Evolutionary conservation across 2,797 vertebrate species (phyloP).

Genomic region (Rhincodon typus): DNA sequence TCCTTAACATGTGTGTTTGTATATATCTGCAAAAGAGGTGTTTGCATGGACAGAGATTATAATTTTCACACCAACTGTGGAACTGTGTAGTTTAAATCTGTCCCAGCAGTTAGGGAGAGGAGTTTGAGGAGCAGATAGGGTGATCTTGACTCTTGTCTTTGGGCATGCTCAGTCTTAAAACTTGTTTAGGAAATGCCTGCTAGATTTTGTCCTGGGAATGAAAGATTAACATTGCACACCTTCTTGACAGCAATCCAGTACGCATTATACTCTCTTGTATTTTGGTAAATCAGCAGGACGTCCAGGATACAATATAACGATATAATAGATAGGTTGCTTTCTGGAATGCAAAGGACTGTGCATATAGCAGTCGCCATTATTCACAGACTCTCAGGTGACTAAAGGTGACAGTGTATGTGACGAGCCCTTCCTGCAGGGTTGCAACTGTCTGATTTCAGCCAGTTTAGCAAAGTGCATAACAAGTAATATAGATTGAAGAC

Average conservation of each 20-base stretch:
- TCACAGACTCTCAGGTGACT: not conserved
- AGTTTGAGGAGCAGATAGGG: not conserved
- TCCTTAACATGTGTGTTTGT: conserved; percentile 16
- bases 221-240: not conserved
- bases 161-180: not conserved
- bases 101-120: not conserved
- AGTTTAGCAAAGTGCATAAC: not conserved
- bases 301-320: not conserved
- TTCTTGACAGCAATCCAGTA: not conserved
- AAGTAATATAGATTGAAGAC: not conserved
- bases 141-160: not conserved
- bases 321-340: not conserved
- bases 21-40: not conserved
- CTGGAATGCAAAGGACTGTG: not conserved
- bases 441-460: not conserved
- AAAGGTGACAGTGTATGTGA: not conserved
- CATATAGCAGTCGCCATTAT: not conserved
- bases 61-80: not conserved
- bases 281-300: too few species aligned
- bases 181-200: not conserved
- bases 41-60: not conserved
- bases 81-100: conserved; percentile 1
- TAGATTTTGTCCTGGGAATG: not conserved
- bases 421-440: not conserved
- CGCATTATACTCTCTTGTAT: not conserved